A percentile compares a stretch with the other conserved stretches of the same genome.
Evolutionary conservation across 1,140 invertebrate genomes (phyloP).

Genomic region (Drosophila fuyamai): DNA sequence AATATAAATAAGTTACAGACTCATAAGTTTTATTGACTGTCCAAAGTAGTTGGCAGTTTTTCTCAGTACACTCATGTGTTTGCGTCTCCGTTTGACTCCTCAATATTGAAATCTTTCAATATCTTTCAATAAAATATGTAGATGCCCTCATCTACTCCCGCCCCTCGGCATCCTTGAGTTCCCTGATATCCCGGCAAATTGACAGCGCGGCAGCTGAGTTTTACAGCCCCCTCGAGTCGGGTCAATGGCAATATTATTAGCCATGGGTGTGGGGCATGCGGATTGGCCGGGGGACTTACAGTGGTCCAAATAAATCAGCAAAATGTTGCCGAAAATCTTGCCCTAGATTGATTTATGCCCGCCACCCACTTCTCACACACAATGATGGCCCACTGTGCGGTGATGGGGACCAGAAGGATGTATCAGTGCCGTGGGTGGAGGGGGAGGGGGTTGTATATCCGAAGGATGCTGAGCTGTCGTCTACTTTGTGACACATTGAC

Average conservation of each 20-base stretch:
- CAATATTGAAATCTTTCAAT: constrained; percentile 81
- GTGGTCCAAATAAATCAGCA: constrained; percentile 42
- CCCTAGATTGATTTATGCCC: constrained; percentile 36
- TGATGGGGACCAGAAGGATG: not conserved
- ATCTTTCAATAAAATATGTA: constrained; percentile 84
- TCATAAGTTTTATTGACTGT: not conserved
- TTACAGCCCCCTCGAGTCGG: constrained; percentile 67
- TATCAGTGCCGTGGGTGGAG: not conserved
- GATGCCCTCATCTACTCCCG: constrained; percentile 53
- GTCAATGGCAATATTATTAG: constrained; percentile 81
- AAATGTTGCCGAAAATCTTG: constrained; percentile 35
- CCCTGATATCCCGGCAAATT: constrained; percentile 55
- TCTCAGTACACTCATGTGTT: constrained; percentile 6
- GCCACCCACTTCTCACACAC: not conserved
- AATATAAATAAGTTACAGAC: too few species aligned
- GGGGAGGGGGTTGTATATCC: not conserved
- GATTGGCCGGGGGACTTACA: not conserved
- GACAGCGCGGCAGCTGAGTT: constrained; percentile 78
- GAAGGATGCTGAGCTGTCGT: constrained; percentile 52
- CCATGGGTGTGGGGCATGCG: constrained; percentile 5
- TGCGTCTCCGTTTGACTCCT: constrained; percentile 18
- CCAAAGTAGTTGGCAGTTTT: not conserved
- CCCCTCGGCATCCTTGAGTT: constrained; percentile 6
- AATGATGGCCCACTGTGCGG: constrained; percentile 3
- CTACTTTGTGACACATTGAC: constrained; percentile 80